Base-by-base conservation (phyloP, 2,888 invertebrate genomes). In the Rosalia funebris region DNA sequence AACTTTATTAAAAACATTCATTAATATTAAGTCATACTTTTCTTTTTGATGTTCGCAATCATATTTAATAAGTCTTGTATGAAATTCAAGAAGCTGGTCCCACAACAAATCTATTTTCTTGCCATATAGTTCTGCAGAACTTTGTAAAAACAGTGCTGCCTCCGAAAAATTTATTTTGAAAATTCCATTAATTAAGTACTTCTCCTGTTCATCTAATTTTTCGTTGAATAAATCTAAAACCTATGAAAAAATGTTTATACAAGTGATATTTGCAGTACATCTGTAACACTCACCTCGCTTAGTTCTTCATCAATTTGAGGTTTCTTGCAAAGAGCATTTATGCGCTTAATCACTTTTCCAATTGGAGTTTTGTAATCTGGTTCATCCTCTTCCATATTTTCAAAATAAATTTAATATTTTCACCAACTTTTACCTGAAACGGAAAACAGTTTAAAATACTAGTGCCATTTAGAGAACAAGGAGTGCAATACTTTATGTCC, bases 61-160 rank as follows among this genome's bases (percentile, higher is more conserved):
- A 61, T 69, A 69, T 42, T 63, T 54, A 15, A 75, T 65, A 31
- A 74, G 66, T 9, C 73, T 67, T 17, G 76, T 75, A 20, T 77
- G 78, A 36, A 74, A 75, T 19, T 76, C 72, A 16, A 78, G 68
- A 9, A 78, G 60, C 11, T 68, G 63, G 56, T 80, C 76, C 78
- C 78, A 80, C 14, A 81, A 59, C 41, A 79, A 61, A 65, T 93
- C 92, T 16, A 93, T 88, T 83, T 91, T 89, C 75, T 87, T 88
- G 36, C 87, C 85, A 80, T 91, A 93, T 47, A 91, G 86, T 74
- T 83, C 82, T 14, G 88, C 87, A 12, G 90, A 89, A 75, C 89
- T 89, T 81, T 93, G 91, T 66, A 93, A 79, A 62, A 93, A 82
- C 68, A 92, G 79, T n/a, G 91, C 92, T 58, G 91, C 88, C 82